These are phyloP conservation scores for Rotaria sp. DNA, from an alignment of 2,888 invertebrate species.

Conservation along the genomic window DNA sequence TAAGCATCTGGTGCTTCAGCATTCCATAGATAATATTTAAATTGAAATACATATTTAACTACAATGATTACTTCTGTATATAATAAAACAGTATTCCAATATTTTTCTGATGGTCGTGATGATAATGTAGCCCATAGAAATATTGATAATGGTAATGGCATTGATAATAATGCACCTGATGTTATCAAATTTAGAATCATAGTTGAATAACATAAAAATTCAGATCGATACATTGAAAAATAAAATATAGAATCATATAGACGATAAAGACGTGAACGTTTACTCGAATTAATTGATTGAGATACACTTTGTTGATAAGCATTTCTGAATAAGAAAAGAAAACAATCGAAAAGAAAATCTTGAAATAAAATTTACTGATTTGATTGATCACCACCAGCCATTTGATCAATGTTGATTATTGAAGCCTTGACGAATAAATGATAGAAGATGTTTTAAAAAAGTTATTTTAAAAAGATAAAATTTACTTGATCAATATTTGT, in stretches of 20 bases:
- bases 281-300: background rate
- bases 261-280: slow-evolving; percentile 21
- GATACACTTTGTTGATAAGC: background rate
- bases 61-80: slow-evolving; percentile 83
- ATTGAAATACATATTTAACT: slow-evolving; percentile 93
- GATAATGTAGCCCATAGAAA: slow-evolving; percentile 94
- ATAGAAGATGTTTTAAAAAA: background rate
- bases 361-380: background rate
- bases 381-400: background rate
- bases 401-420: background rate
- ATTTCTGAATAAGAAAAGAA: background rate
- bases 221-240: slow-evolving; percentile 76
- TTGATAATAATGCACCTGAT: slow-evolving; percentile 81
- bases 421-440: background rate
- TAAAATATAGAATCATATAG: slow-evolving; percentile 62
- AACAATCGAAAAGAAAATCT: background rate
- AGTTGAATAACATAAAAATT: slow-evolving; percentile 86
- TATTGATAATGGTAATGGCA: slow-evolving; percentile 72
- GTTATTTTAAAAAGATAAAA: background rate
- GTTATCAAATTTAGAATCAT: slow-evolving; percentile 89
- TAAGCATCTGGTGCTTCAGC: no score
- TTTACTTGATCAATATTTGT: background rate
- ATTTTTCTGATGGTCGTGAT: slow-evolving; percentile 88
- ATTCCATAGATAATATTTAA: slow-evolving; percentile 83
- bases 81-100: slow-evolving; percentile 94